Base-by-base conservation (phyloP, 2,797 vertebrate species). In the Coreius guichenoti region DNA sequence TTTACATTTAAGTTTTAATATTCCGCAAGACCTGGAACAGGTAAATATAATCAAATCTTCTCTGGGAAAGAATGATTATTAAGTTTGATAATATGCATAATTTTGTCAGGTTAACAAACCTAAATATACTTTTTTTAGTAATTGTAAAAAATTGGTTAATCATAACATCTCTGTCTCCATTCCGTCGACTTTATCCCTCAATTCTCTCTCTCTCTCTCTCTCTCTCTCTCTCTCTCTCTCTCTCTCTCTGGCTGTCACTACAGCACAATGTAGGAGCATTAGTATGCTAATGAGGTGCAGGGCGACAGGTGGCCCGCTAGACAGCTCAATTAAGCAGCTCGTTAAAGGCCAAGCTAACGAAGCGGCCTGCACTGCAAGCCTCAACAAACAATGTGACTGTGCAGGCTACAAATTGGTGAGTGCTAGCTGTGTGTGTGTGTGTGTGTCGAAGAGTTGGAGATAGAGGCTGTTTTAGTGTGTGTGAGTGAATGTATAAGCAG, bases 301-400 rank as follows among this genome's bases (percentile, higher is more conserved):
- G 97, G 96, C 97, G 97, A 99, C 98, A 99, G 98, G 98, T 99
- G 98, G 98, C 96, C 96, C 92, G 93, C 94, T 96, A 98, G 97
- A 98, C 98, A 96, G 98, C 98, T 99, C 97, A 99, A 99, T 99
- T 99, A 99, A 99, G 97, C 95, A 96, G 96, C 98, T 99, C 97
- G 97, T 99, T 99, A 99, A 98, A 98, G 97, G 97, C 94, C 95
- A 97, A 95, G 97, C 98, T 99, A 99, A 99, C 97, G 97, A 99
- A 98, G 97, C 97, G 95, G 96, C 94, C 96, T 96, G 96, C 96
- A 96, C 94, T 96, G 96, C 96, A 94, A 95, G 95, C 95, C 96
- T 77, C 96, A 96, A 96, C 96, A 97, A 98, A 98, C 97, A 97
- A 98, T 97, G 97, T 97, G 97, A 97, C 97, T 97, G 97, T 97